Base-by-base conservation (phyloP, 1,140 invertebrate species). In the Drosophila grimshawi region DNA sequence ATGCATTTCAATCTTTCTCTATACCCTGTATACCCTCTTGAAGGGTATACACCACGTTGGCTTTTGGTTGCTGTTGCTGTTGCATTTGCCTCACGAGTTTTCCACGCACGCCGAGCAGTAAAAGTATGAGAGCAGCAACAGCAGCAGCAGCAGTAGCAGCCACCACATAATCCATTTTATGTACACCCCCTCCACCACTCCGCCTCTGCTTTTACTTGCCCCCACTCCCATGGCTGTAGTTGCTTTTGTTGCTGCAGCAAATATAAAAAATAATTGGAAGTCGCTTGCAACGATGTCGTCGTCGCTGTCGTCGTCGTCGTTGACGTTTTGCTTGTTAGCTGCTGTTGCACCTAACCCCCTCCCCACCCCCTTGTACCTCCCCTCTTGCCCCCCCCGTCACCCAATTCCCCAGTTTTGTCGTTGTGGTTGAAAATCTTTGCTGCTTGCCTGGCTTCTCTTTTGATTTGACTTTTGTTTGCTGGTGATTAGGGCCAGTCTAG, bases 251-350 rank as follows among this genome's bases (percentile, higher is more conserved):
- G 85, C 80, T 83, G 83, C 73, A 64, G 10, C 78, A 78, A 76
- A 78, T 86, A 86, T 86, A 86, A 86, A 86, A 86, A 86, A 86
- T 86, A 86, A 86, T 86, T 86, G 83, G 83, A 86, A 86, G 83
- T 86, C 68, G 83, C 83, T 77, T 88, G 83, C 83, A 88, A 86
- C 83, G 83, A 72, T 59, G 68, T 63, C 51, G 79, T 72, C 86
- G 76, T 65, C 81, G 67, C 53, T 66, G 67, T 59, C 70, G 74
- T 71, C 53, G 62, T 55, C 74, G 63, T 56, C 66, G 83, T 88
- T 86, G 77, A 86, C 83, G 83, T 80, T 86, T 86, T 83, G 66
- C 83, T 88, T 86, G 80, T 86, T 86, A 86, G 83, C 76, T 86
- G 71, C 60, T 55, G 51, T 39, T 33, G 51, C 32, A 33, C 66